Base-by-base conservation (phyloP, 2,113 vertebrate species). In the Neogale vison region DNA sequence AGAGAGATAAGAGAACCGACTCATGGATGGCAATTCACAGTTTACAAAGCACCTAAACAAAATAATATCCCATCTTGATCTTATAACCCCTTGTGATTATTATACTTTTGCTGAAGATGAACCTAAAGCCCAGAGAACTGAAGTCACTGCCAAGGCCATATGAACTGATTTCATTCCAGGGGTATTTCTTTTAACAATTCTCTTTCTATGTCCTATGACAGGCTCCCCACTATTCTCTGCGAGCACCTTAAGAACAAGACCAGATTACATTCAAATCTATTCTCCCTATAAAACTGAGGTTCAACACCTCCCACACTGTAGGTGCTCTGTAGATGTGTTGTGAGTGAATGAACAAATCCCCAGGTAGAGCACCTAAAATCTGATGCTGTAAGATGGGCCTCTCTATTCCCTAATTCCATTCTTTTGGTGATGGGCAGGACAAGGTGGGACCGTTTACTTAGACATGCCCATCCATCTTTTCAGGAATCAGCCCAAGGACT, bases 401-500 rank as follows among this genome's bases (percentile, higher is more conserved):
- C 67, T 83, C 61, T 7, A 39, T 91, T 17, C 9, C 39, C 13
- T 76, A 24, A 7, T 81, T 96, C 93, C 59, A 36, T n/a, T 86
- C 31, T 96, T 52, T 91, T 59, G n/a, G 61, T 72, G 59, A 95
- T 65, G 23, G 61, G 61, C 29, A 76, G 61, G 79, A 84, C 31
- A 42, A 85, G 57, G 21, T 34, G 34, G 86, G 13, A 65, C 34
- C 57, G 29, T 87, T 87, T 95, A 77, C 71, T 31, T 47, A 84
- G 24, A 95, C 24, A 47, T 42, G 42, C 29, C 9, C 34, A 72
- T 85, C 76, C 50, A 82, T 88, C 92, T 77, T 96, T 95, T 77
- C 17, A 94, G 84, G 92, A 97, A 95, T 92, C 94, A 85, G 76
- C 29, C 34, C 47, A n/a, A 96, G 63, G 76, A 57, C 21, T 39